Evolutionary conservation across 2,797 vertebrate genomes (phyloP).

Genomic region (Allobates femoralis): DNA sequence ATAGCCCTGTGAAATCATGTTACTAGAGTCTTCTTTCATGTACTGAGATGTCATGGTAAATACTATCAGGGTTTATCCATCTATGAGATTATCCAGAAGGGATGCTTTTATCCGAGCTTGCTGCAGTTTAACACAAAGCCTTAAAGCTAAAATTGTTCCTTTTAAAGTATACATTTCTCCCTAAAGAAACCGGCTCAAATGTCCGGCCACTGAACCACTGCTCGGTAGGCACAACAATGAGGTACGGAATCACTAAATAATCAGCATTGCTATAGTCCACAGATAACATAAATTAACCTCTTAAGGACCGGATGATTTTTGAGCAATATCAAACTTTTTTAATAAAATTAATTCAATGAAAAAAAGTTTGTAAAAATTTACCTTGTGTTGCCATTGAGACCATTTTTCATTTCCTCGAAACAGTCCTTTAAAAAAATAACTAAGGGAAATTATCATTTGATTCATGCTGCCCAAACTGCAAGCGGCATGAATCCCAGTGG

Average conservation of each 20-base stretch:
- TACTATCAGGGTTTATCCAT: slow-evolving; percentile 63
- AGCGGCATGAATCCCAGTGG: no score
- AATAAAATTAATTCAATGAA: no score
- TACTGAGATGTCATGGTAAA: slow-evolving; percentile 64
- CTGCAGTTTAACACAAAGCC: slow-evolving; percentile 61
- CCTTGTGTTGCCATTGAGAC: no score
- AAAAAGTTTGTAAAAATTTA: no score
- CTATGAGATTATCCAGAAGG: slow-evolving; percentile 63
- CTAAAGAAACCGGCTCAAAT: slow-evolving; percentile 51
- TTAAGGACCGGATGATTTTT: no score
- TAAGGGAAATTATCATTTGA: no score
- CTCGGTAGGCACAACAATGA: slow-evolving; percentile 45
- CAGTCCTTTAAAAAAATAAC: no score
- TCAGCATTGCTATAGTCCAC: not conserved
- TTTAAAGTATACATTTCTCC: slow-evolving; percentile 54
- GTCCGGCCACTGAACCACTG: slow-evolving; percentile 48
- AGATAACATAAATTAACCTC: not conserved
- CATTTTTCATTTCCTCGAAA: no score
- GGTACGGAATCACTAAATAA: slow-evolving; percentile 8
- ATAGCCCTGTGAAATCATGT: slow-evolving; percentile 63
- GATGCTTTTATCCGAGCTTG: slow-evolving; percentile 61
- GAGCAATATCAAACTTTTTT: no score
- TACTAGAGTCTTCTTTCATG: slow-evolving; percentile 62
- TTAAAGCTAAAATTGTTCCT: slow-evolving; percentile 58
- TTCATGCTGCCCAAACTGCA: no score